Evolutionary conservation across 2,888 invertebrate genomes (phyloP), one percentile per base, ranked within the genome.

Genomic region (Rambutsinella grinnellia): DNA sequence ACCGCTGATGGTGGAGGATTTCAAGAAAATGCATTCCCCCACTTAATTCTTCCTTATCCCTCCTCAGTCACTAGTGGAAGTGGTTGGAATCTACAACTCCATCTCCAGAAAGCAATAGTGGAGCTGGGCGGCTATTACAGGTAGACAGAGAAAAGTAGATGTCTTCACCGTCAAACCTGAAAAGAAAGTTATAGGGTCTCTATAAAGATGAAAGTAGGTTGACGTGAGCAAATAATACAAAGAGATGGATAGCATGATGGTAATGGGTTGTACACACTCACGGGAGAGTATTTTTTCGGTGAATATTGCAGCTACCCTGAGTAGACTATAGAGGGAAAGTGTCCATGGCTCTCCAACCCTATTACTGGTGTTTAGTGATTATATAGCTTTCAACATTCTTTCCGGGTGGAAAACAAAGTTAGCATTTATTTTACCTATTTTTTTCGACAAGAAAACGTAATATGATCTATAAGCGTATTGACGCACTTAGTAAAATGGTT

Each of bases 211-310:
- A 75, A 75, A 75, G 71, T 75, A 68, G 68, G 75, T 68, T 75
- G 75, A 75, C 75, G 63, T 51, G 67, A 54, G 62, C 24, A 75
- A 68, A 68, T 68, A 75, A 75, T 75, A 54, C 49, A 63, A 62
- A 68, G 68, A 68, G 75, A 75, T 75, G 75, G 68, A 75, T 67
- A 53, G 46, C 57, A 58, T 27, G 62, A 68, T 74, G 66, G 61
- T 67, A 74, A 74, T 74, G 74, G 74, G 66, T 26, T 67, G 61
- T 53, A 57, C 51, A 66, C 60, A 72, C 65, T 63, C 65, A 65
- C 49, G 47, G 58, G 63, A 65, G 53, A 58, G 56, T 65, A 23
- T 58, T 56, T 58, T 65, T 21, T 49, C n/a, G 26, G 17, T 26
- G 21, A n/a, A 15, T 28, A 57, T 58, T 58, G 28, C 58, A 61